Percentiles rank a stretch among this genome's conserved stretches.
These are phyloP conservation scores for Anadara kagoshimensis DNA, from an alignment of 1,140 invertebrate genomes.

Conservation along the genomic window DNA sequence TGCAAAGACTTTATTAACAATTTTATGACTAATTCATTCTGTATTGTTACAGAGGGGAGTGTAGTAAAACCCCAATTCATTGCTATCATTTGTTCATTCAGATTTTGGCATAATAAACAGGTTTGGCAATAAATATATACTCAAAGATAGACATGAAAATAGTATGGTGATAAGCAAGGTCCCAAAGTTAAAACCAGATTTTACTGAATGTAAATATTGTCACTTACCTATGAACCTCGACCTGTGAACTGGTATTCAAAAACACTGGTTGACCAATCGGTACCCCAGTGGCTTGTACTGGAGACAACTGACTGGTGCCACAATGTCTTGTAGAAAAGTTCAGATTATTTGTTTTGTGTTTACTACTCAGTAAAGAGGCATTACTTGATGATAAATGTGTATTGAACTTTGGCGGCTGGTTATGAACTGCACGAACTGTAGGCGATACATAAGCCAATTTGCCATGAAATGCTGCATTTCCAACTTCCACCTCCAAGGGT, in stretches of 20 bases:
- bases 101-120: no score
- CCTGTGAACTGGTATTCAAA: conserved; percentile 62
- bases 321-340: conserved; percentile 44
- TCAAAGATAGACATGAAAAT: no score
- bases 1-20: no score
- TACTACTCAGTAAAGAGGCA: conserved; percentile 29
- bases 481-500: conserved; percentile 59
- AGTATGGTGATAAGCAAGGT: no score
- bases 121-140: no score
- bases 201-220: no score
- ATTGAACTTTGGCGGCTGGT: conserved; percentile 19
- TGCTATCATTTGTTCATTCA: no score
- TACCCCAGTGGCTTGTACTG: conserved; percentile 61
- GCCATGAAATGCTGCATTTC: conserved; percentile 64
- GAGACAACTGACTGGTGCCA: conserved; percentile 64
- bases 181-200: no score
- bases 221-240: conserved; percentile 64
- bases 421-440: conserved; percentile 59
- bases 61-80: no score
- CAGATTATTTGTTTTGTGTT: conserved; percentile 51
- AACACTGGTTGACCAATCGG: conserved; percentile 70
- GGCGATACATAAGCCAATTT: conserved; percentile 69
- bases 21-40: no score
- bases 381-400: conserved; percentile 11
- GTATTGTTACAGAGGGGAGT: no score